Evolutionary conservation across 2,113 vertebrate genomes (phyloP), one percentile per base, ranked within the genome.

Genomic region (Ageneiosus marmoratus): DNA sequence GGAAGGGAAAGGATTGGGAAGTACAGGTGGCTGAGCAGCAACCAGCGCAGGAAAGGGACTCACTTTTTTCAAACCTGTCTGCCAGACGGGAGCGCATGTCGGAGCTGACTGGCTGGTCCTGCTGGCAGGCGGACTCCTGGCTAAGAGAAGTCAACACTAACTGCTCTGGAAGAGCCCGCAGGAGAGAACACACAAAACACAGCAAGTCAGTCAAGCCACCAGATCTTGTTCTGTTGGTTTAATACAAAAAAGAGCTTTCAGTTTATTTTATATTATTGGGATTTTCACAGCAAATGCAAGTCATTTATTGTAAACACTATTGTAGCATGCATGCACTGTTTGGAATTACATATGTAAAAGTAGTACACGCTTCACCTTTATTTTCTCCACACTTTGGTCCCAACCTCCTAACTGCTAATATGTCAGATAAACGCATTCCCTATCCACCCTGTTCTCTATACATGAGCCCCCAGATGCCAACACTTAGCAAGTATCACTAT

Each of bases 71-170:
- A 92, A 94, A 94, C 91, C 92, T 93, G 92, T 94, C 93, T 91
- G 92, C 86, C 91, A 94, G 90, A 87, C 86, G 87, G 89, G 91
- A 88, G 84, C 89, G 84, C 91, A 95, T 94, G 89, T 91, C 89
- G 89, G 91, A 85, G 75, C 90, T 90, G 88, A 88, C 88, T 89
- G 86, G 90, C 83, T 90, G 92, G 89, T 94, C 93, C 88, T 91
- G 92, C 79, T 73, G 91, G 81, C 90, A 88, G 90, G 92, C 85
- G 80, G 91, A 87, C 84, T 94, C 93, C 91, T 94, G 93, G 88
- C 94, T 95, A 95, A 94, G 91, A 90, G 92, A 81, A 88, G 92
- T 93, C 94, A 95, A 94, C 90, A 94, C 94, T 95, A 95, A 95
- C 91, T 94, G 94, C 89, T 94, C 94, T 95, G 93, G 89, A 88